Evolutionary conservation across 2,888 invertebrate genomes (phyloP), one percentile per base, ranked within the genome.

Genomic region (Drosophila ezoana): DNA sequence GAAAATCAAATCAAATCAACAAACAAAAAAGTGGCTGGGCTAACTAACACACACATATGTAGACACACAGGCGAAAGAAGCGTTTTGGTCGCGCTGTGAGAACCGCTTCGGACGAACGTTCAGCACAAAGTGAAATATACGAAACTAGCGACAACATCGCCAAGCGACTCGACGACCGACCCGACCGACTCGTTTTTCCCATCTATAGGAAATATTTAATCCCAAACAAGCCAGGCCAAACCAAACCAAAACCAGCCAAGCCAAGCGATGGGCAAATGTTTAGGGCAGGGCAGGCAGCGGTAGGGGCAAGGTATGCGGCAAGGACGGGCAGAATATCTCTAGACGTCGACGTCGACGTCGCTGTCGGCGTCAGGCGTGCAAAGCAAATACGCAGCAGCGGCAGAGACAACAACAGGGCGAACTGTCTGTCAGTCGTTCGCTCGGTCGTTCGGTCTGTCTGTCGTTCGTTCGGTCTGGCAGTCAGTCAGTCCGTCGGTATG

Each of bases 161-260:
- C 72, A 76, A 65, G 54, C 83, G 79, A 84, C 85, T 69, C 79
- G 76, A 87, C 80, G 87, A 85, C 72, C 88, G 84, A 82, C 84
- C 86, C 84, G 79, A 86, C 88, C 88, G 88, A 86, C 89, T 87
- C 86, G 86, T 87, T 87, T 88, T 89, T 87, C 87, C 87, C 86
- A 87, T 87, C 86, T 89, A 87, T 87, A 87, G 89, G 87, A 86
- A 86, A 87, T 88, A 85, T 87, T 88, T 84, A 86, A 86, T 89
- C 86, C 85, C 89, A 86, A 86, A 85, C 89, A 84, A 84, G 88
- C 79, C 85, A 81, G 59, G 76, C 77, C 75, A 83, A 81, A 65
- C 86, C 83, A 81, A 82, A 67, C 76, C 80, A 73, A 78, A 71
- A 74, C 61, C 68, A 59, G 37, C 65, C 54, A 66, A 64, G 52